Evolutionary conservation across 53 echinoderm and acorn worm genomes (phyloP).

Genomic region (Echinarachnius parma): DNA sequence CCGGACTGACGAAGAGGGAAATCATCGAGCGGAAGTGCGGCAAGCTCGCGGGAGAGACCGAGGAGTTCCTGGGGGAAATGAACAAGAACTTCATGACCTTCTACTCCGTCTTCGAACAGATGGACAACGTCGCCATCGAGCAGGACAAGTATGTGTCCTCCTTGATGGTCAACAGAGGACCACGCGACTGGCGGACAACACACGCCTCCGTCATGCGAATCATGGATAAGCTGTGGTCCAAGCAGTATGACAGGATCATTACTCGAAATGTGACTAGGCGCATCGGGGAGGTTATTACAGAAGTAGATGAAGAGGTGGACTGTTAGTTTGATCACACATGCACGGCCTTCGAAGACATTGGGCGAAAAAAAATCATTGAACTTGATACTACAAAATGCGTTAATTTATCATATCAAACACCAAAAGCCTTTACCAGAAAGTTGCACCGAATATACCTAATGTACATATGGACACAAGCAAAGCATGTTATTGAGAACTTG

Average conservation of each 20-base stretch:
- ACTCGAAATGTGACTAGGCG: not conserved
- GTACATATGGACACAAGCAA: too few species aligned
- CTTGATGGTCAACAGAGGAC: slow-evolving; percentile 27
- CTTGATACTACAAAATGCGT: too few species aligned
- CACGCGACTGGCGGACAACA: not conserved
- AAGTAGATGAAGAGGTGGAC: too few species aligned
- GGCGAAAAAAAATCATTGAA: too few species aligned
- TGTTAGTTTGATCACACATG: too few species aligned
- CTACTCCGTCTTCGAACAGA: slow-evolving; percentile 14
- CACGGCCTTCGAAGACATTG: too few species aligned
- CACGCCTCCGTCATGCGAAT: slow-evolving; percentile 9
- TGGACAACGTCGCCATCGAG: slow-evolving; percentile 18
- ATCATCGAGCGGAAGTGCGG: slow-evolving; percentile 18
- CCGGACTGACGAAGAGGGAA: slow-evolving; percentile 7
- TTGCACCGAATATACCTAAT: too few species aligned
- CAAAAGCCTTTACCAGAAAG: too few species aligned
- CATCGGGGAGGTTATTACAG: not conserved
- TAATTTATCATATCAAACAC: too few species aligned
- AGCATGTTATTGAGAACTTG: too few species aligned
- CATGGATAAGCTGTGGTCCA: slow-evolving; percentile 10
- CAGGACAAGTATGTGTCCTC: slow-evolving; percentile 22
- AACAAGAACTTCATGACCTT: slow-evolving; percentile 40
- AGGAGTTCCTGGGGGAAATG: slow-evolving; percentile 5
- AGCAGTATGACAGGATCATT: not conserved
- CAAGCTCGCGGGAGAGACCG: slow-evolving; percentile 1